Evolutionary conservation across 2,797 vertebrate genomes (phyloP), one percentile per base, ranked within the genome.

Genomic region (Sylvilagus floridanus): DNA sequence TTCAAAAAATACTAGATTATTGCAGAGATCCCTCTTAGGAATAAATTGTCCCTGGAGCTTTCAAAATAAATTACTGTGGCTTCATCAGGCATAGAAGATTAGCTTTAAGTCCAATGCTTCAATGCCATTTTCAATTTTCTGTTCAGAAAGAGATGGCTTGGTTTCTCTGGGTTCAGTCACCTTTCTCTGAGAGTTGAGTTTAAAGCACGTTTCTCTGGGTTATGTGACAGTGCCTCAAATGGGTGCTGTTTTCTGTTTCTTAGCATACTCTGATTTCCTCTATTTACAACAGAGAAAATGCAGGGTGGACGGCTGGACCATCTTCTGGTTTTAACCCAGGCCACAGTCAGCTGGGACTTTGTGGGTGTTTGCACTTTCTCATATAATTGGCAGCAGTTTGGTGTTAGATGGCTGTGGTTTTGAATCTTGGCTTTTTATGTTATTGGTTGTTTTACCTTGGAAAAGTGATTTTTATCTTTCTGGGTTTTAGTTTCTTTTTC

Each of bases 21-120:
- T 95, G 71, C 57, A 57, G 73, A 84, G 57, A 66, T 72, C 52
- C 26, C 50, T 62, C 35, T 95, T 84, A 96, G 84, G 91, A 95
- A 87, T 84, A 79, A 96, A 92, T 42, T 65, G 78, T 91, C 85
- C 85, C 92, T 24, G 0, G 83, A 93, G 85, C 50, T 87, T 88
- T 92, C 83, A 75, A 81, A 94, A 92, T 91, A 91, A 97, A 95
- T 93, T 52, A 89, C 79, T 50, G 5, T 90, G 79, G 76, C 37
- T 94, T 92, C 96, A 75, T 71, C 81, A 84, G 87, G 88, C 89
- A 17, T 63, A 47, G 89, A 86, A 92, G 95, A 94, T 95, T 60
- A 92, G 82, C 78, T 88, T 62, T 81, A 66, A 88, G 84, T 12
- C 32, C 14, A 47, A 66, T 35, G 78, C 84, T 57, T 66, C 66